Conservation (phyloP, 1,140 invertebrate species). For the Thrips palmi region DNA sequence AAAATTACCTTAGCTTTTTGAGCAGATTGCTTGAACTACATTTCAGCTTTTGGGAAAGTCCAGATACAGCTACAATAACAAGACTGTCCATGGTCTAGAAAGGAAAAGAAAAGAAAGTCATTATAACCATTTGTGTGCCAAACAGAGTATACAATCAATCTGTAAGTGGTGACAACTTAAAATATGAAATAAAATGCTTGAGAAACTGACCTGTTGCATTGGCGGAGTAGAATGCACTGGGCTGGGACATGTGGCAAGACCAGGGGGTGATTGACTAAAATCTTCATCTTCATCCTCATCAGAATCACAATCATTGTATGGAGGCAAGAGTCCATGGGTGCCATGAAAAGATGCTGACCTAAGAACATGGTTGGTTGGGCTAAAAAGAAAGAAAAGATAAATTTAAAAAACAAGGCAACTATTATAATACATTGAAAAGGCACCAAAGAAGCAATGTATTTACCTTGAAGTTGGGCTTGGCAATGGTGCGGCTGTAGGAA, state of each 20-base stretch:
- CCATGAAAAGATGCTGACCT: slow-evolving; percentile 34
- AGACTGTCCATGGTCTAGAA: slow-evolving; percentile 30
- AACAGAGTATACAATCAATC: no score
- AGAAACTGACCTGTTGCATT: background rate
- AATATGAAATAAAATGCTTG: background rate
- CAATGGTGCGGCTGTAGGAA: slow-evolving; percentile 14
- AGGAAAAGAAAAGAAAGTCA: slow-evolving; percentile 10
- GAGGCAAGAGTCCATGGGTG: slow-evolving; percentile 22
- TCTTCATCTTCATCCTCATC: slow-evolving; percentile 18
- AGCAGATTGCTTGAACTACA: slow-evolving; percentile 27
- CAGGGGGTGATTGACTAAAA: slow-evolving; percentile 13
- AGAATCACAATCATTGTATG: slow-evolving; percentile 20
- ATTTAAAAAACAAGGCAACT: background rate
- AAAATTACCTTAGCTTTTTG: slow-evolving; percentile 28
- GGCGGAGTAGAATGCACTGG: background rate
- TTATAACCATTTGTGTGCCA: slow-evolving; percentile 1
- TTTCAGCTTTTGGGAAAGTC: slow-evolving; percentile 34
- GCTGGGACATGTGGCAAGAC: background rate
- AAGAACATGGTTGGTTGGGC: slow-evolving; percentile 26
- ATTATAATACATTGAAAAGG: slow-evolving; percentile 7
- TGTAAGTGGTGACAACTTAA: background rate
- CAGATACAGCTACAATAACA: slow-evolving; percentile 36
- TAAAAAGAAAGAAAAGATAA: slow-evolving; percentile 12
- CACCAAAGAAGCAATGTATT: slow-evolving; percentile 1
- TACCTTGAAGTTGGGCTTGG: slow-evolving; percentile 10